Evolutionary conservation across 53 echinoderm and acorn worm genomes (phyloP), one percentile per base, ranked within the genome.

Genomic region (Temnopleurus reevesii): DNA sequence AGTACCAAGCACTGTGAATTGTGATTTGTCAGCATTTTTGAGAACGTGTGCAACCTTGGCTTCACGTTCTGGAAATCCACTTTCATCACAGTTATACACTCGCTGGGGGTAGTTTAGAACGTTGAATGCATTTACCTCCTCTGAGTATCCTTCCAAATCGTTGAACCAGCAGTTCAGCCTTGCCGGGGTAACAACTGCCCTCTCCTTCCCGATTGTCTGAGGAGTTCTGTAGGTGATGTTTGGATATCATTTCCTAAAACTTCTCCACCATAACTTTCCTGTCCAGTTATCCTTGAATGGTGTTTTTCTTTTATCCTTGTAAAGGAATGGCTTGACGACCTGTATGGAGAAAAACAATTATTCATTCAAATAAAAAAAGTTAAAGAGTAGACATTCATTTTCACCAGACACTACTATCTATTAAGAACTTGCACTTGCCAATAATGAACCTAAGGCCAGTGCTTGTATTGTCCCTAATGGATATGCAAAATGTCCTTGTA

Each of bases 71-170:
- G n/a, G n/a, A 53, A 93, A 91, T 5, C 93, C 56, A 59, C 64
- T 90, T 34, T 94, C 91, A 56, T 94, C 91, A 2, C 91, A 91
- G 58, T 94, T 94, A 65, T 85, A 94, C 2, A 94, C 44, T 5
- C 91, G 63, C 3, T 46, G 8, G 12, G 90, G 91, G 34, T 86
- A 81, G 2, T 45, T 33, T 46, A 94, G 55, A 12, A 94, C 46
- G 77, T 18, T 41, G 21, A 44, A 18, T 26, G 77, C 77, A 36
- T 77, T 44, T 12, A 19, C 17, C 6, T 21, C 77, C 2, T 15
- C n/a, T 13, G 43, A 45, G 45, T 41, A 77, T 1, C 8, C 84
- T n/a, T 59, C 53, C 47, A 61, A 77, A 4, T 21, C 38, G 4
- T 83, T 27, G 81, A 89, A 93, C 94, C 90, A 92, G 19, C 13